These are phyloP conservation scores for Gastrophysa polygoni DNA, from an alignment of 2,888 invertebrate genomes.

Conservation along the genomic window DNA sequence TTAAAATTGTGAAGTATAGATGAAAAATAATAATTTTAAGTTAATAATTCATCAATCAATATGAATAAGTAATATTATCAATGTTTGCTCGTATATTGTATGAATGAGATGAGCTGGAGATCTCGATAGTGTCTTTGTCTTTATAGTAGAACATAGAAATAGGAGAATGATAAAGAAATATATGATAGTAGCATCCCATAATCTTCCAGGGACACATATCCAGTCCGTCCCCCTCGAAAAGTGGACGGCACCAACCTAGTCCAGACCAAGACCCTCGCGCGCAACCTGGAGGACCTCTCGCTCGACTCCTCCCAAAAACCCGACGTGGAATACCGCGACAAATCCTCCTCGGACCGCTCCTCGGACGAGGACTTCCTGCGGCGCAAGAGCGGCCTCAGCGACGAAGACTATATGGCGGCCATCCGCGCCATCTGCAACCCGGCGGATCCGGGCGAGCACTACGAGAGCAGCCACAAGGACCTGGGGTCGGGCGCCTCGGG, in stretches of 20 bases:
- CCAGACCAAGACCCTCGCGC: constrained; percentile 53
- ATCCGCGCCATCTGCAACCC: constrained; percentile 79
- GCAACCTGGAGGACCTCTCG: constrained; percentile 56
- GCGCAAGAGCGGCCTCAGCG: constrained; percentile 61
- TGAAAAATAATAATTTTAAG: too few relatives aligned
- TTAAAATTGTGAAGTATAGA: too few relatives aligned
- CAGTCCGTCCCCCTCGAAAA: constrained; percentile 60
- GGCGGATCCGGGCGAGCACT: constrained; percentile 81
- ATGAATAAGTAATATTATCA: too few relatives aligned
- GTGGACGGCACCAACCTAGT: constrained; percentile 41
- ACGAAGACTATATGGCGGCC: constrained; percentile 75
- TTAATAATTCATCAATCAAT: too few relatives aligned
- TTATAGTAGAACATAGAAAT: too few relatives aligned
- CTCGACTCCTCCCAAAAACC: constrained; percentile 44
- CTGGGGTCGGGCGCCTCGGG: constrained; percentile 94
- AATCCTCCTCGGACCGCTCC: constrained; percentile 39
- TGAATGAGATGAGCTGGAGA: too few relatives aligned
- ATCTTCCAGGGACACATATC: constrained; percentile 45
- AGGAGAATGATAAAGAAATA: too few relatives aligned
- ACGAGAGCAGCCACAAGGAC: constrained; percentile 78
- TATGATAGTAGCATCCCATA: too few relatives aligned
- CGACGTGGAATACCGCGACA: constrained; percentile 57
- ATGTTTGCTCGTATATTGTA: too few relatives aligned
- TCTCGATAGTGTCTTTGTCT: too few relatives aligned
- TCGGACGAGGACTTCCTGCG: constrained; percentile 56